A percentile compares a stretch with the other conserved stretches of the same genome.
These are phyloP conservation scores for Tokudaia muenninki DNA, from an alignment of 2,797 vertebrate genomes.

Conservation along the genomic window DNA sequence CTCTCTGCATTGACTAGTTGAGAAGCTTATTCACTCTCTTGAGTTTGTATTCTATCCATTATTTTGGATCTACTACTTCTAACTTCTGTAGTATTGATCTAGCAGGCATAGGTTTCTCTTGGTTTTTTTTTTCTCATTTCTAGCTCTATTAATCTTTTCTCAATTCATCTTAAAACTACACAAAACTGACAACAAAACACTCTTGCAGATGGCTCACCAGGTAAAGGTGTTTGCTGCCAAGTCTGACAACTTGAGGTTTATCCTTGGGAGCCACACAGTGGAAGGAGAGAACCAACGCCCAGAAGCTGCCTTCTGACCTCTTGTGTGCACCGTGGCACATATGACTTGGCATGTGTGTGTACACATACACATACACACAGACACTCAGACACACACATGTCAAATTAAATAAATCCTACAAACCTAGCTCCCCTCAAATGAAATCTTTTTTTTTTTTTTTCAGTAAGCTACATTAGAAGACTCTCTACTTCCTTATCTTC, in stretches of 20 bases:
- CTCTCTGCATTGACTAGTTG: neutral
- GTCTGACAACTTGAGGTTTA: neutral
- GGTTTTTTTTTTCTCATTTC: neutral
- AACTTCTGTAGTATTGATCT: neutral
- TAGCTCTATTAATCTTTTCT: neutral
- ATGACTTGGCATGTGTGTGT: neutral
- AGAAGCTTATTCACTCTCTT: neutral
- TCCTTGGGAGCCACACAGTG: neutral
- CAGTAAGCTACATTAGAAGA: neutral
- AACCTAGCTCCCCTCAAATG: neutral
- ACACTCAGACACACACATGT: no score
- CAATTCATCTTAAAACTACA: neutral
- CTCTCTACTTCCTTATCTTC: neutral
- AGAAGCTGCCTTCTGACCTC: neutral
- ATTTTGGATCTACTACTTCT: neutral
- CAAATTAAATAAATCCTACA: neutral
- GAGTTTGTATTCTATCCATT: neutral
- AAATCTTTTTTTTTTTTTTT: neutral
- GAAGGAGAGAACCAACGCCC: neutral
- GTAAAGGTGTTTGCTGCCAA: neutral
- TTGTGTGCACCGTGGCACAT: neutral
- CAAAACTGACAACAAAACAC: neutral
- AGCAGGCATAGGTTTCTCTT: neutral
- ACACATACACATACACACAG: neutral
- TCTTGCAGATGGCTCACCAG: neutral